phyloP scores from a whole-genome alignment of 2,888 invertebrate species.

The Synanthedon tipuliformis region DNA sequence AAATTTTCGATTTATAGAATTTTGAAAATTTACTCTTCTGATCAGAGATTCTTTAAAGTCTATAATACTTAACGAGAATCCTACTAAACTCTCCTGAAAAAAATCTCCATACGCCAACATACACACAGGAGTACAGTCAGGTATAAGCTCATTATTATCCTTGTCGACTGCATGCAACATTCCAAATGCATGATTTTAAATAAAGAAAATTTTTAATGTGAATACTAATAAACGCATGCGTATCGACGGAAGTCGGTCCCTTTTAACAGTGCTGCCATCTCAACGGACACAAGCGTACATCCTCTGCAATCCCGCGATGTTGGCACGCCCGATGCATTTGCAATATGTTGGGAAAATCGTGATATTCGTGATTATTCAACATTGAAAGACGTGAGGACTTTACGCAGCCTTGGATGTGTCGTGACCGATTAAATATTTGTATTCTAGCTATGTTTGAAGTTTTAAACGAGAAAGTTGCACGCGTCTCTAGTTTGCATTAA shows the following conservation, averaged over 20 bases:
- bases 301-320: constrained; percentile 22
- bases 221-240: constrained; percentile 19
- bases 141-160: too few relatives aligned
- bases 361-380: constrained; percentile 12
- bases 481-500: not conserved
- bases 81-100: too few relatives aligned
- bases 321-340: constrained; percentile 30
- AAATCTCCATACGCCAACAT: too few relatives aligned
- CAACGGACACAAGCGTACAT: constrained; percentile 16
- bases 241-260: constrained; percentile 54
- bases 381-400: constrained; percentile 30
- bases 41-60: too few relatives aligned
- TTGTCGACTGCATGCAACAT: too few relatives aligned
- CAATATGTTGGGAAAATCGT: constrained; percentile 31
- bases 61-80: too few relatives aligned
- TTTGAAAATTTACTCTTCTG: too few relatives aligned
- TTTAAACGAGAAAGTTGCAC: not conserved
- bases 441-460: constrained; percentile 15
- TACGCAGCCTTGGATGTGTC: constrained; percentile 39
- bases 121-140: too few relatives aligned
- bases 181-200: too few relatives aligned
- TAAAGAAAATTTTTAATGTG: constrained; percentile 2
- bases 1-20: too few relatives aligned
- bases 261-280: constrained; percentile 31
- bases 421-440: constrained; percentile 29